Conservation (phyloP, 1,140 invertebrate genomes). For the Tetragonula clypearis region DNA sequence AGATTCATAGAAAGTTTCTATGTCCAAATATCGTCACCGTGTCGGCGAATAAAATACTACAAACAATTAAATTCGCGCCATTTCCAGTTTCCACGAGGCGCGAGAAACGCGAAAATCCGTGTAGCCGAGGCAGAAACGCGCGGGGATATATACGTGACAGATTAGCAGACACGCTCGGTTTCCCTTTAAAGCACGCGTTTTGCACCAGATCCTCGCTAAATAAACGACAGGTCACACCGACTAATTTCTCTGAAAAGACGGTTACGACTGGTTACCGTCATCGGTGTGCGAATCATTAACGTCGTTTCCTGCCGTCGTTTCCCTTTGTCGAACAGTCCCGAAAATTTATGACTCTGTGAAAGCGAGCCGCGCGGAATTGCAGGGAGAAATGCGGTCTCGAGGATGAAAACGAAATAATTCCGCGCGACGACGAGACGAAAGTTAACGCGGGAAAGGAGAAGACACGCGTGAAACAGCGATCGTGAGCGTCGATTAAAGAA, state of each 20-base stretch:
- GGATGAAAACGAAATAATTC: constrained; percentile 7
- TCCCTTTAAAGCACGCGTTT: constrained; percentile 2
- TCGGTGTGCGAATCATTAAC: constrained; percentile 22
- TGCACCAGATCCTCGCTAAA: background rate
- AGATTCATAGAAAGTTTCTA: background rate
- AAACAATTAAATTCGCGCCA: background rate
- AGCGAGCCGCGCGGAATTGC: background rate
- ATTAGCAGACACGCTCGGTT: constrained; percentile 18
- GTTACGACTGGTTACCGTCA: background rate
- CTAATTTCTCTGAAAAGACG: constrained; percentile 12
- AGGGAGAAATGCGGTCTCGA: background rate
- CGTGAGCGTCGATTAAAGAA: constrained; percentile 5
- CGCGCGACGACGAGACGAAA: background rate
- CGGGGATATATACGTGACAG: constrained; percentile 15
- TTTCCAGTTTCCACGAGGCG: background rate
- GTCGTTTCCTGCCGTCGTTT: background rate
- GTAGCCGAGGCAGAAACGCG: background rate
- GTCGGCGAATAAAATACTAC: background rate
- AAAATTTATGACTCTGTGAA: constrained; percentile 28
- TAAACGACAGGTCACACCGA: background rate
- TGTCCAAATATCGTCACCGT: background rate
- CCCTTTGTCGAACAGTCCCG: constrained; percentile 12
- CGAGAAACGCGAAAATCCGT: background rate
- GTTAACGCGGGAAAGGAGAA: too few relatives aligned
- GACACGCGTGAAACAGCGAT: background rate